Evolutionary conservation across 2,888 invertebrate genomes (phyloP).

Genomic region (Apotomis capreana): DNA sequence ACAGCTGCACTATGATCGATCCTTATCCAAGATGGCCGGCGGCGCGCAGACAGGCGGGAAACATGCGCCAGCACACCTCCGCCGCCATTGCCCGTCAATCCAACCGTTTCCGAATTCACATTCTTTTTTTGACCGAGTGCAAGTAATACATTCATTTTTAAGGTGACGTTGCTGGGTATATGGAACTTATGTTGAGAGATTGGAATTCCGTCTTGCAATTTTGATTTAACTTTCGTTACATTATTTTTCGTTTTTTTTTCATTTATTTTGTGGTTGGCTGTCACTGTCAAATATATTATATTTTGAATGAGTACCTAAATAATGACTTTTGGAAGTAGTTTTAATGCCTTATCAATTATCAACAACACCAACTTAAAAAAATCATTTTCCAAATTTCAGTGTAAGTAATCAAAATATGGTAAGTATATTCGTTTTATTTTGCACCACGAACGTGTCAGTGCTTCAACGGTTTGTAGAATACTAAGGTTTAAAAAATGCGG

Average conservation of each 20-base stretch:
- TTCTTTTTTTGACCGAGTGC: conserved; percentile 12
- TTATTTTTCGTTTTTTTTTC: conserved; percentile 35
- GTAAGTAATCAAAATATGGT: no score
- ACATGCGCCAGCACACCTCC: conserved; percentile 74
- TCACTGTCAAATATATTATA: no score
- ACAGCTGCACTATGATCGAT: conserved; percentile 82
- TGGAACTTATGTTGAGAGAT: background rate
- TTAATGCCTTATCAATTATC: conserved; percentile 4
- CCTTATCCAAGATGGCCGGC: conserved; percentile 80
- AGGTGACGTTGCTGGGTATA: background rate
- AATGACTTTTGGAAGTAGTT: no score
- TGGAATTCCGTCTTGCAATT: background rate
- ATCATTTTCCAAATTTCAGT: no score
- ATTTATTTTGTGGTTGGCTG: conserved; percentile 5
- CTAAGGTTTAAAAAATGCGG: conserved; percentile 77
- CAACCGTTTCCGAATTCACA: conserved; percentile 59
- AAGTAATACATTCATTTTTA: background rate
- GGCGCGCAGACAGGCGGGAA: conserved; percentile 73
- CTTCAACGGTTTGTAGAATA: conserved; percentile 68
- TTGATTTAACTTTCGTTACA: conserved; percentile 43
- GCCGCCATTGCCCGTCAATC: conserved; percentile 68
- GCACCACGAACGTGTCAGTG: conserved; percentile 67
- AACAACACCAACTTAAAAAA: conserved; percentile 26
- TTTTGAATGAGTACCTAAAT: no score
- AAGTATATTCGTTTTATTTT: conserved; percentile 23